Base-by-base conservation (phyloP, 2,113 vertebrate species). In the Embiotoca jacksoni region DNA sequence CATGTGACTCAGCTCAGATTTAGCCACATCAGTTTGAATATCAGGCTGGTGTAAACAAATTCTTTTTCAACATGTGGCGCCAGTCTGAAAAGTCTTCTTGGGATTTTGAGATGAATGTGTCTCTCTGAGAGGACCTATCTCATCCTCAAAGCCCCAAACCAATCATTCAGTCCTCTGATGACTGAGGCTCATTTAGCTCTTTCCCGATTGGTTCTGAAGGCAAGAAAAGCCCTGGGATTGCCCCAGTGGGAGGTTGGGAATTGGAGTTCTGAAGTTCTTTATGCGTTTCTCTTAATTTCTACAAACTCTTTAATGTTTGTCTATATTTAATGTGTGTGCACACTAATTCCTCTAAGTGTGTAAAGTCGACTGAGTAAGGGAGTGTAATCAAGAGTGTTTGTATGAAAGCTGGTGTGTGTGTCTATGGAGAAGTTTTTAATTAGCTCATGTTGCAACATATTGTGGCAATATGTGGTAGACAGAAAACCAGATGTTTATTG, bases 111-210 rank as follows among this genome's bases (percentile, higher is more conserved):
- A 84, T 56, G 57, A 87, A 82, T 72, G 57, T 67, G 61, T 87
- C 85, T 88, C 79, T 82, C 75, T 56, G 62, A 80, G 80, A 72
- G 65, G 36, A 66, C 53, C 77, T 81, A 76, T 86, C 78, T 91
- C 37, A 11, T 61, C 74, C 83, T 87, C 91, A 84, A 84, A 92
- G 85, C 78, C 90, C 86, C 85, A 92, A 87, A 88, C 85, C 89
- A 92, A 92, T 93, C 92, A 92, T 56, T 81, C 81, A 79, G 79
- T 71, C 80, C 90, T 91, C 91, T 89, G 86, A 88, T 87, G 91
- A 87, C 85, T 78, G 66, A 72, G 80, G 78, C 88, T 91, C 86
- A 87, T 90, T 91, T 88, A 83, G 82, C 85, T 81, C 68, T 78
- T 58, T 84, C 71, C 86, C 77, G 82, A 92, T 91, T 89, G 90